These are phyloP conservation scores for Cavia porcellus DNA, from an alignment of 2,113 vertebrate genomes.

Conservation along the genomic window DNA sequence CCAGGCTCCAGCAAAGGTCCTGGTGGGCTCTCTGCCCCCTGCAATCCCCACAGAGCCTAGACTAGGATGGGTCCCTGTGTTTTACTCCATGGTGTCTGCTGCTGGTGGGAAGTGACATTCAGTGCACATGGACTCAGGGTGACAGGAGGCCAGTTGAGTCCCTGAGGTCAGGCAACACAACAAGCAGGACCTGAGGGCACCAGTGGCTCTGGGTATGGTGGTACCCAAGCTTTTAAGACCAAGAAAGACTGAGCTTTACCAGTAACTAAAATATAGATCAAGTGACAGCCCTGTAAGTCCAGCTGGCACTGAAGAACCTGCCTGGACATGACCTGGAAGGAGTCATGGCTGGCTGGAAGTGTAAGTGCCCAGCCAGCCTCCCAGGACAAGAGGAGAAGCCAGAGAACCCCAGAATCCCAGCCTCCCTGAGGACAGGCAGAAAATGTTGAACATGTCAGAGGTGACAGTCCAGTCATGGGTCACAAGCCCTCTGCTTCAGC, in stretches of 20 bases:
- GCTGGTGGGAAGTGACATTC: not conserved
- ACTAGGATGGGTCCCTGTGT: fast-evolving
- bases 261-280: too few relatives aligned
- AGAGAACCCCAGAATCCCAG: not conserved
- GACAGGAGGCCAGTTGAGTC: not conserved
- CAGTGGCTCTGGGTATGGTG: not conserved
- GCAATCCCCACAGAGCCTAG: not conserved
- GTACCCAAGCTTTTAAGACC: not conserved
- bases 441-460: fast-evolving
- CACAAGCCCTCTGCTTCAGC: fast-evolving
- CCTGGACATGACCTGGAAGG: fast-evolving
- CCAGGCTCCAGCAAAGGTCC: fast-evolving
- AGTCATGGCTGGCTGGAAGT: not conserved
- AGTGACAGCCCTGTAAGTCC: fast-evolving
- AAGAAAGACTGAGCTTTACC: not conserved
- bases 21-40: too few relatives aligned
- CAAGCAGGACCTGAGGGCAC: not conserved
- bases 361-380: not conserved
- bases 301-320: not conserved
- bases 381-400: not conserved
- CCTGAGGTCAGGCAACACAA: not conserved
- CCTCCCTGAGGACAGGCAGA: not conserved
- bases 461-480: not conserved
- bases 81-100: not conserved
- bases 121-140: not conserved